Percentiles rank a stretch among this genome's conserved stretches.
Conservation (phyloP, 2,797 vertebrate genomes). For the Myripristis murdjan region DNA sequence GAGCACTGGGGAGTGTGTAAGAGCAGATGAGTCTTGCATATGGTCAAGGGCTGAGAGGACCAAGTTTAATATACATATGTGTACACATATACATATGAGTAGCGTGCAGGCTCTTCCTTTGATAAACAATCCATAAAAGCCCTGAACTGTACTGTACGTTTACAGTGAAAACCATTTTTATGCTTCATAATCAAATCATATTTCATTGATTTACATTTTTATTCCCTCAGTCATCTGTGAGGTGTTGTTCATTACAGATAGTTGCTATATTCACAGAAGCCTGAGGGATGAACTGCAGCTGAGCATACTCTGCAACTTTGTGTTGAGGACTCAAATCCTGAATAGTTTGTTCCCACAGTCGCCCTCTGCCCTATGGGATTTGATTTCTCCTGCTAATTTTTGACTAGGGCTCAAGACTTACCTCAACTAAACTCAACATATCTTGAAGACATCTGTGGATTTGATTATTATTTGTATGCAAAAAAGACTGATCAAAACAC, state of each 20-base stretch:
- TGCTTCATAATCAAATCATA: slow-evolving; percentile 9
- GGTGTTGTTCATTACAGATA: not conserved
- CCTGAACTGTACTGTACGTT: slow-evolving; percentile 5
- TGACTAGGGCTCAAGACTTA: slow-evolving; percentile 31
- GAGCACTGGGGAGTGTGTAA: not conserved
- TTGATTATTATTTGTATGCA: not conserved
- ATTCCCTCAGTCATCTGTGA: not conserved
- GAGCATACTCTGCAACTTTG: not conserved
- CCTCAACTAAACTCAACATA: slow-evolving; percentile 37
- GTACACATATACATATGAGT: not conserved
- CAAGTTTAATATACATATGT: not conserved
- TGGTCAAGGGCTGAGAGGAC: slow-evolving; percentile 15
- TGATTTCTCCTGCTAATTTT: slow-evolving; percentile 32
- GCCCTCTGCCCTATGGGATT: slow-evolving; percentile 4
- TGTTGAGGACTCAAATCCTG: not conserved
- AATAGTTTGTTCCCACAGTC: slow-evolving; percentile 17
- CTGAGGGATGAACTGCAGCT: slow-evolving; percentile 24
- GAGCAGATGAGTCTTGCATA: slow-evolving; percentile 1
- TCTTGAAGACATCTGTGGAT: not conserved
- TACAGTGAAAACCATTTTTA: not conserved
- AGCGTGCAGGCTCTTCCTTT: not conserved
- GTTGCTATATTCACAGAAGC: slow-evolving; percentile 3
- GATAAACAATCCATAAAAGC: not conserved
- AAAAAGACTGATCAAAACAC: slow-evolving; percentile 4
- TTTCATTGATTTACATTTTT: not conserved